A percentile compares a stretch with the other conserved stretches of the same genome.
phyloP scores from a whole-genome alignment of 2,113 vertebrate species.

The Buteo buteo region DNA sequence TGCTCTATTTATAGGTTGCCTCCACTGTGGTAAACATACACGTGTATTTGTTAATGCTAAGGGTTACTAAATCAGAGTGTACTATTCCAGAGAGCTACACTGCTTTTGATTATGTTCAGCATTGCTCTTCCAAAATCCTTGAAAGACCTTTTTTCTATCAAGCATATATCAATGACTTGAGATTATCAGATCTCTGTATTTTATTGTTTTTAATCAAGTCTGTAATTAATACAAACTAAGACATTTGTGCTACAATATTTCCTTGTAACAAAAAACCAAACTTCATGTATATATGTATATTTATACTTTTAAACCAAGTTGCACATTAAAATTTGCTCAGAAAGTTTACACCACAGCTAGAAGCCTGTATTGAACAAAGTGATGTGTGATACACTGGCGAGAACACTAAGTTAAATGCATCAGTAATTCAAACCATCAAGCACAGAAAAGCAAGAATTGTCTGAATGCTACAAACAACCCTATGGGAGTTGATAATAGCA shows the following conservation, averaged over 20 bases:
- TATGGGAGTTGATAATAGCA: conserved; percentile 24
- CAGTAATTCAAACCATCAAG: conserved; percentile 55
- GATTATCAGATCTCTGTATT: neutral
- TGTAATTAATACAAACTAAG: conserved; percentile 38
- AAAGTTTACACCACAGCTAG: conserved; percentile 17
- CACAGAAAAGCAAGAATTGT: conserved; percentile 28
- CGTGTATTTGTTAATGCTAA: neutral
- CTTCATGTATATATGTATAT: neutral
- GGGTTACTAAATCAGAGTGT: neutral
- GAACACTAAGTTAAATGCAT: neutral
- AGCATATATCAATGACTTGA: neutral
- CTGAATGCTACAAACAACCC: conserved; percentile 22
- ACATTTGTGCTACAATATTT: conserved; percentile 31
- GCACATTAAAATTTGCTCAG: conserved; percentile 27
- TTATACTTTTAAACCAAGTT: conserved; percentile 8
- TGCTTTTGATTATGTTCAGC: neutral
- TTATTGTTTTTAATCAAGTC: conserved; percentile 19
- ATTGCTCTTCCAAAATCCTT: conserved; percentile 24
- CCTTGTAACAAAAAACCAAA: neutral
- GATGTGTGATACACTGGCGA: conserved; percentile 13
- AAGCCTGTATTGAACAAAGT: conserved; percentile 12
- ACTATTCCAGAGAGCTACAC: neutral
- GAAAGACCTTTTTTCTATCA: neutral
- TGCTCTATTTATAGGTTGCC: neutral
- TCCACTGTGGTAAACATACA: neutral